Base-by-base conservation (phyloP, 1,140 invertebrate species). In the Ectropis grisescens region DNA sequence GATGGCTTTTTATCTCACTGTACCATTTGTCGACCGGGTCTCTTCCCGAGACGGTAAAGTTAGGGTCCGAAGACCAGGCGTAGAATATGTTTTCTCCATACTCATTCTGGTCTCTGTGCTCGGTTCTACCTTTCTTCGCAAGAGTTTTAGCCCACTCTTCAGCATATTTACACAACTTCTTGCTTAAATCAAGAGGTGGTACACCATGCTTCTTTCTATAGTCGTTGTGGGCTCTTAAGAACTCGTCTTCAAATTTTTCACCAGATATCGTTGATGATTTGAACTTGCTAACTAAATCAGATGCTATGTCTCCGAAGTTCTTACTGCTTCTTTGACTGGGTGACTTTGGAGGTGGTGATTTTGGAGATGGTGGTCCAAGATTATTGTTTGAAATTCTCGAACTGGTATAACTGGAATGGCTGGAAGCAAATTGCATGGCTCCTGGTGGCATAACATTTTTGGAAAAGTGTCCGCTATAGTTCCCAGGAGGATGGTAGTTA, bases 11-110 rank as follows among this genome's bases (percentile, higher is more conserved):
- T 1, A 87, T 85, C 70, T 90, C 89, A 24, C 66, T 75, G 40
- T 88, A 83, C 92, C 92, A 94, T 64, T 88, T 87, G 13, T 93
- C 89, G 1, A 93, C 91, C 0, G 91, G 88, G 37, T 89, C 87
- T 22, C 85, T 82, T 11, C 91, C 92, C 19, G 83, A 75, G 1
- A 93, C 82, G 9, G 70, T 62, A n/a, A 89, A 88, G 34, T 87
- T 89, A 2, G 88, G 86, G 67, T 91, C 87, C 0, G 89, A 89
- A 24, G 89, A 90, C 87, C 89, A 92, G 52, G 88, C 84, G 37
- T 86, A 89, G 55, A 89, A 94, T 36, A 94, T 87, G 65, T 94
- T 95, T 64, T 94, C 93, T 1, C 93, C 92, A 65, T 93, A 93
- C 12, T 89, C 86, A 40, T 84, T 86, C 46, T 91, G 87, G 12